A percentile compares a stretch with the other conserved stretches of the same genome.
Conservation (phyloP, 2,113 vertebrate species). For the Cyprinodon tularosa region DNA sequence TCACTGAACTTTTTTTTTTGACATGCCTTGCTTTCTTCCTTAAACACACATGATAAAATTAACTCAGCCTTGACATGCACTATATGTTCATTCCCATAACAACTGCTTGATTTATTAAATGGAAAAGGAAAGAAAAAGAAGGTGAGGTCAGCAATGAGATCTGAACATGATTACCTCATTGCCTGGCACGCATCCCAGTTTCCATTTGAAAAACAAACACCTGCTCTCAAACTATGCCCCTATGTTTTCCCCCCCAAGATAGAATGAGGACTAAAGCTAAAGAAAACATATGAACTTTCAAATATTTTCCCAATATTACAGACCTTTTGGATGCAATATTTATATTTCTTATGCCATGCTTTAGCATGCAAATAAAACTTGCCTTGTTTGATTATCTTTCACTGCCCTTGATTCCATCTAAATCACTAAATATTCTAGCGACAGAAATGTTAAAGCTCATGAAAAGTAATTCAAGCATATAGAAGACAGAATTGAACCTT, state of each 20-base stretch:
- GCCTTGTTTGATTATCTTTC: background rate
- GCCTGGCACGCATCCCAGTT: constrained; percentile 65
- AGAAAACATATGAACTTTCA: constrained; percentile 26
- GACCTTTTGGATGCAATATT: too few species aligned
- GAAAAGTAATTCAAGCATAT: too few species aligned
- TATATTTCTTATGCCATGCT: background rate
- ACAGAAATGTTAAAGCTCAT: background rate
- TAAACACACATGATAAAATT: background rate
- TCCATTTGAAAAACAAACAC: constrained; percentile 76
- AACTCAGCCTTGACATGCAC: background rate
- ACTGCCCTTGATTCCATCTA: background rate
- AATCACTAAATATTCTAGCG: background rate
- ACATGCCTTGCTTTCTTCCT: background rate
- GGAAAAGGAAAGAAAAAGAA: constrained; percentile 5
- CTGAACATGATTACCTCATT: constrained; percentile 69
- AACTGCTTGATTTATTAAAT: background rate
- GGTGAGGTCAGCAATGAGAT: constrained; percentile 58
- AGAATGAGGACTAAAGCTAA: constrained; percentile 1
- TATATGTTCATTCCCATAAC: background rate
- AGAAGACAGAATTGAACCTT: background rate
- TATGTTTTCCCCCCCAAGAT: constrained; percentile 48
- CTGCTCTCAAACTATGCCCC: constrained; percentile 51
- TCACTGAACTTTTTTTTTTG: background rate
- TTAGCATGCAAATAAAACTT: background rate
- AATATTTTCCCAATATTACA: too few species aligned